Conservation (phyloP, 2,113 vertebrate species). For the Ondatra zibethicus region DNA sequence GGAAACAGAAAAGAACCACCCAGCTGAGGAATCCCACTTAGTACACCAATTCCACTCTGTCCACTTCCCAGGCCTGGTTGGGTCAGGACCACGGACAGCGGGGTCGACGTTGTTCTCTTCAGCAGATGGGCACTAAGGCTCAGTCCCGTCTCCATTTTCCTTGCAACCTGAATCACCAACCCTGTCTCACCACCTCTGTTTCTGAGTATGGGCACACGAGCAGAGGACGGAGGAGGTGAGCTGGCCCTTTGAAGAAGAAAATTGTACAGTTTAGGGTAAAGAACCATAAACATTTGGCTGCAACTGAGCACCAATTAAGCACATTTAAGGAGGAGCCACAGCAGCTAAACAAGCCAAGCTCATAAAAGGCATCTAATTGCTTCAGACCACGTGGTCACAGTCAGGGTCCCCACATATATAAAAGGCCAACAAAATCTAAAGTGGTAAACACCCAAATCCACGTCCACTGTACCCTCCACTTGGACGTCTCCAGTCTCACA, state of each 20-base stretch:
- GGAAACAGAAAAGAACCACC: not conserved
- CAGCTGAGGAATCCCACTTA: not conserved
- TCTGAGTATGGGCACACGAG: not conserved
- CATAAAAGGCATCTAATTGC: constrained; percentile 77
- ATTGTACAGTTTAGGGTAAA: constrained; percentile 71
- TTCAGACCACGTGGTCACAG: constrained; percentile 1
- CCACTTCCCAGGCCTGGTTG: accelerated
- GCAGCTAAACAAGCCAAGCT: constrained; percentile 75
- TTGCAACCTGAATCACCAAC: constrained; percentile 8
- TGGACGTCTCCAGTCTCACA: constrained; percentile 23
- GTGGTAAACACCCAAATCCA: not conserved
- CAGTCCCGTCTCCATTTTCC: not conserved
- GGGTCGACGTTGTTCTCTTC: accelerated
- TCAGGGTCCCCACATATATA: constrained; percentile 61
- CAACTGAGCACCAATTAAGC: constrained; percentile 69
- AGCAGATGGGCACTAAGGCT: accelerated
- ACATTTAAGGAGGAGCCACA: constrained; percentile 66
- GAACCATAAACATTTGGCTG: constrained; percentile 61
- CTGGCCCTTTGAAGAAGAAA: constrained; percentile 79
- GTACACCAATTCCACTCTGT: not conserved
- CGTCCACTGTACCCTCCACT: not conserved
- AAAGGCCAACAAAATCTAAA: constrained; percentile 32
- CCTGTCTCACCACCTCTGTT: not conserved
- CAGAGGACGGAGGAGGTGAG: constrained; percentile 28
- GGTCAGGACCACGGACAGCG: constrained; percentile 74